Conservation (phyloP, 2,113 vertebrate genomes). For the Notothenia rossii region DNA sequence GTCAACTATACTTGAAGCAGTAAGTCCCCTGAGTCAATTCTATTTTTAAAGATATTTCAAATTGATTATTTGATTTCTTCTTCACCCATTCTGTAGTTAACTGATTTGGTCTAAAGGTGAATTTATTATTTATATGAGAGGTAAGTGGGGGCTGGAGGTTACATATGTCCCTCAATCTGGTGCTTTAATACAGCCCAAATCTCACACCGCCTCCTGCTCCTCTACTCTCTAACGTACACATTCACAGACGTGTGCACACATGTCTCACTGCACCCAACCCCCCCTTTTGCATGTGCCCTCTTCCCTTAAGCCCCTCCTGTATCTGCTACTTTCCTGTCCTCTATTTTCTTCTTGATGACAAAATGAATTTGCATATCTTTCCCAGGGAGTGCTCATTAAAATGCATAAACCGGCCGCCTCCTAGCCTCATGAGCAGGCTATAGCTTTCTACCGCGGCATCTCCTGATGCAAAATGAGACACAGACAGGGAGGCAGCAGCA, state of each 20-base stretch:
- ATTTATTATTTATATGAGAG: neutral
- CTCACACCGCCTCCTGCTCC: constrained; percentile 39
- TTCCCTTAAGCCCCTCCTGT: constrained; percentile 71
- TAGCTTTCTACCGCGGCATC: constrained; percentile 73
- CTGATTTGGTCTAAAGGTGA: neutral
- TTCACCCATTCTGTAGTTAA: neutral
- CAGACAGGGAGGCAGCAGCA: constrained; percentile 67
- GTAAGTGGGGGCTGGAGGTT: constrained; percentile 30
- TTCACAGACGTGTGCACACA: constrained; percentile 24
- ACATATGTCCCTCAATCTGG: constrained; percentile 58
- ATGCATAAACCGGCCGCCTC: constrained; percentile 78
- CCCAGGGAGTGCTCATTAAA: constrained; percentile 77
- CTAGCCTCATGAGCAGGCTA: constrained; percentile 67
- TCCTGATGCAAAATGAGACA: constrained; percentile 75
- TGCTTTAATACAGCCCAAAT: constrained; percentile 41
- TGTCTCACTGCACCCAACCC: constrained; percentile 62
- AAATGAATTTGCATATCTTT: constrained; percentile 82
- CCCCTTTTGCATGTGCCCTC: constrained; percentile 63
- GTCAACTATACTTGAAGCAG: neutral
- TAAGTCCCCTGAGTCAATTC: neutral
- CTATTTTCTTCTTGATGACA: constrained; percentile 81
- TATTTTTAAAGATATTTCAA: neutral
- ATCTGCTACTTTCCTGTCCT: constrained; percentile 79
- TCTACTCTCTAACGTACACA: constrained; percentile 22
- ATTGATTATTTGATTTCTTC: neutral